Percentiles rank a stretch among this genome's conserved stretches.
Evolutionary conservation across 2,888 invertebrate genomes (phyloP).

Genomic region (Phyto melanocephala): DNA sequence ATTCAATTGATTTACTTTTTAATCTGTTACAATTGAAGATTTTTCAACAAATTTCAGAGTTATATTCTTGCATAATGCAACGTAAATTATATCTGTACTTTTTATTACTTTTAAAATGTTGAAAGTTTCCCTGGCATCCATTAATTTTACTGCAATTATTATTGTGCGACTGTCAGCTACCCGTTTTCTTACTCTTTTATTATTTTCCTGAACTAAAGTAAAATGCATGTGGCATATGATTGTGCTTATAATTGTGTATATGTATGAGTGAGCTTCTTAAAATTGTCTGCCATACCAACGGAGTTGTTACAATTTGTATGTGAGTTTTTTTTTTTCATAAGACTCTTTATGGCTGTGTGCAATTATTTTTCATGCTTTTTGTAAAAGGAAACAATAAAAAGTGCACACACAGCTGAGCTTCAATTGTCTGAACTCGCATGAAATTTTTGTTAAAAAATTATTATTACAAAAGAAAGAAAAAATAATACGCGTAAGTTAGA

Average conservation of each 20-base stretch:
- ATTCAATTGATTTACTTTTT: too few species aligned
- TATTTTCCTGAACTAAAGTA: background rate
- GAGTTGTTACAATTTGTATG: background rate
- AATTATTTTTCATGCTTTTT: background rate
- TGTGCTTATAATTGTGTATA: background rate
- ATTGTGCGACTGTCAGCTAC: constrained; percentile 35
- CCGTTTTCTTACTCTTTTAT: constrained; percentile 21
- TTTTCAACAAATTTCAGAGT: too few species aligned
- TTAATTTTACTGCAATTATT: constrained; percentile 15
- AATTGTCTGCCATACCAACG: background rate
- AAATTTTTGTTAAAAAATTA: background rate
- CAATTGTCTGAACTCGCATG: background rate
- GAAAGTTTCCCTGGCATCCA: too few species aligned
- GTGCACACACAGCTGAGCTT: background rate
- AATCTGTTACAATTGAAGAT: too few species aligned
- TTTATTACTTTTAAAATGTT: too few species aligned
- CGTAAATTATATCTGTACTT: too few species aligned
- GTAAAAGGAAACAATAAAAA: background rate
- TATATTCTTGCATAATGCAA: too few species aligned
- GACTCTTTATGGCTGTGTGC: background rate
- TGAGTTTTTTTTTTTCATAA: background rate
- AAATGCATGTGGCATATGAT: background rate
- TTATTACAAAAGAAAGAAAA: background rate
- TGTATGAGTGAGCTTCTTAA: background rate
- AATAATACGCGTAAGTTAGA: background rate